phyloP scores from a whole-genome alignment of 23 tunicate genomes.

The Halocynthia aurantium region DNA sequence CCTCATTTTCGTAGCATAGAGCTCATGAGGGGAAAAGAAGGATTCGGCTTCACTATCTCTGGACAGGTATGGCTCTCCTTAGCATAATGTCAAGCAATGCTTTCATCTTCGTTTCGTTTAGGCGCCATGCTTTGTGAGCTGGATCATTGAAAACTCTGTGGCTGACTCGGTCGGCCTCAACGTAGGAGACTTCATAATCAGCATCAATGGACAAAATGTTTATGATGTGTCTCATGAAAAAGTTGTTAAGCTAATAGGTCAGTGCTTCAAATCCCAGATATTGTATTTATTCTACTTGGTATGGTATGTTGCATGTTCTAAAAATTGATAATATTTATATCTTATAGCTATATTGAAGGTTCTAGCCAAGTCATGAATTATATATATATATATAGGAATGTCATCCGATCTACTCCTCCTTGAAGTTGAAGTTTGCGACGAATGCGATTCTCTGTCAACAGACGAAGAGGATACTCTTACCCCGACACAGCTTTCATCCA shows the following conservation, averaged over 20 bases:
- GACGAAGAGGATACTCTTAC: neutral
- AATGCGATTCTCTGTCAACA: neutral
- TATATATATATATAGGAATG: neutral
- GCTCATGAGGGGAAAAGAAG: constrained; percentile 52
- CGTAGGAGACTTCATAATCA: constrained; percentile 66
- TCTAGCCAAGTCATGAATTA: no score
- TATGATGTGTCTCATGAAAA: constrained; percentile 47
- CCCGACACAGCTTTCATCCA: neutral
- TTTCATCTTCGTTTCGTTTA: neutral
- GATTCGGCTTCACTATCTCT: constrained; percentile 72
- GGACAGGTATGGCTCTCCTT: constrained; percentile 39
- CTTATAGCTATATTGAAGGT: no score
- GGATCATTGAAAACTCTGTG: constrained; percentile 45
- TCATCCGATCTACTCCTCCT: neutral
- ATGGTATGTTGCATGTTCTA: neutral
- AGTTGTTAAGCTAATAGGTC: constrained; percentile 67
- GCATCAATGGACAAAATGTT: constrained; percentile 66
- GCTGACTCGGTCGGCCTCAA: constrained; percentile 58
- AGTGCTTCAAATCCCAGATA: no score
- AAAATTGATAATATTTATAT: neutral
- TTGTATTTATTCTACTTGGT: no score
- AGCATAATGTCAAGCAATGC: neutral
- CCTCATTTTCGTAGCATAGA: constrained; percentile 21
- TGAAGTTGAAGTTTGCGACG: neutral
- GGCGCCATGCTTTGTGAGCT: constrained; percentile 74